Base-by-base conservation (phyloP, 1,140 invertebrate species). In the Heterodera carotae region DNA sequence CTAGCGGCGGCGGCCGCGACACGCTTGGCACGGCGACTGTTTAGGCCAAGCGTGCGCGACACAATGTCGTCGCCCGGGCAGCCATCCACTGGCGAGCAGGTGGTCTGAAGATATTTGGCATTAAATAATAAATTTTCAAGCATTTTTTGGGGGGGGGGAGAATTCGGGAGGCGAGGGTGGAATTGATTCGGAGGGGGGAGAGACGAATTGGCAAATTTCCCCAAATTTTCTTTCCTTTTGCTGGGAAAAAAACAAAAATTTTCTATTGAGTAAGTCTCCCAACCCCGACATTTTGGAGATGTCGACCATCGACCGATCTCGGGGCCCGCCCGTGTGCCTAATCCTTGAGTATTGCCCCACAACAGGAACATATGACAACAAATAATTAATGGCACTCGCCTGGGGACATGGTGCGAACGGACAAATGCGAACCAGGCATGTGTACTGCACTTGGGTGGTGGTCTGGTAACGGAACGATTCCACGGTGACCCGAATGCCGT, bases 401-500 rank as follows among this genome's bases (percentile, higher is more conserved):
- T 84, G 74, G 5, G 86, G 85, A 76, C 85, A 87, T 34, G 80
- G 70, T 12, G 83, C 80, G 75, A 87, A 87, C 12, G 86, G 86
- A 76, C 85, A 87, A 29, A 88, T 76, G 68, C 85, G 66, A 7
- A 87, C 77, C 29, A 87, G 75, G 77, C 85, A 87, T n/a, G 84
- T 87, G 76, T 88, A 87, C 68, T 88, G 85, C 8, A 87, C 79
- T 67, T 88, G 84, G 25, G 84, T 81, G 31, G 85, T 88, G 53
- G 86, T 85, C 59, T 88, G 84, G 73, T 88, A 88, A 25, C 85
- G 82, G 78, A 87, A 87, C 33, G 85, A 76, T 67, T 87, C 85
- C 18, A 87, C 84, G 10, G 85, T 87, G 10, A 86, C 86, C 33
- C 84, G 64, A 73, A 86, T 76, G 56, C 85, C 85, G 76, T 81